These are phyloP conservation scores for Cyclophora punctaria DNA, from an alignment of 2,888 invertebrate species.

Conservation along the genomic window DNA sequence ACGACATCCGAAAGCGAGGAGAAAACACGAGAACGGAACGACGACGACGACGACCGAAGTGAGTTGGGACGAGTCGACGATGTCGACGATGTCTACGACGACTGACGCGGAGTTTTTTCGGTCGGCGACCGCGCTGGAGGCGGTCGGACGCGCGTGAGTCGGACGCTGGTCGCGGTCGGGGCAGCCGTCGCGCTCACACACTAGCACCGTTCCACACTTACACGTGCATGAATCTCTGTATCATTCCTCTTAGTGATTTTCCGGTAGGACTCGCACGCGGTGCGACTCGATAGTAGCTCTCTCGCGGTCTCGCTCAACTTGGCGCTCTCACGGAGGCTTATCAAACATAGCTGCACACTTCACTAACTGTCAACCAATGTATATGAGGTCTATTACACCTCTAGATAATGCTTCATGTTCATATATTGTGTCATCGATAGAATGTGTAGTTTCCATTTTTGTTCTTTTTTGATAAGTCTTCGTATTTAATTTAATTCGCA, in stretches of 20 bases:
- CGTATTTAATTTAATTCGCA: too few relatives aligned
- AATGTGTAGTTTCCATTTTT: too few relatives aligned
- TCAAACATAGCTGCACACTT: too few relatives aligned
- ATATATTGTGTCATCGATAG: too few relatives aligned
- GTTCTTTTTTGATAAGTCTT: too few relatives aligned
- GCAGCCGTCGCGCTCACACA: slow-evolving; percentile 70
- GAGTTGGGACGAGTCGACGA: slow-evolving; percentile 69
- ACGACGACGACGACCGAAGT: slow-evolving; percentile 67
- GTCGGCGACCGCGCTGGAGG: slow-evolving; percentile 73
- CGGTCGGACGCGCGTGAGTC: slow-evolving; percentile 70
- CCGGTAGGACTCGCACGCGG: slow-evolving; percentile 28
- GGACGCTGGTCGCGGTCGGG: slow-evolving; percentile 62
- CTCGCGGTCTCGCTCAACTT: slow-evolving; percentile 26
- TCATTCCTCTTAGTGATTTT: slow-evolving; percentile 44
- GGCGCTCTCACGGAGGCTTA: background rate
- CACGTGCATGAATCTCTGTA: slow-evolving; percentile 56
- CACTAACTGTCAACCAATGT: too few relatives aligned
- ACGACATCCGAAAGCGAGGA: slow-evolving; percentile 72
- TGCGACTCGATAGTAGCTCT: slow-evolving; percentile 45
- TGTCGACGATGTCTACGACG: slow-evolving; percentile 70
- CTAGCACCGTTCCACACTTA: slow-evolving; percentile 70
- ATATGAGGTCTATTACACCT: too few relatives aligned
- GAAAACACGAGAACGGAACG: slow-evolving; percentile 65
- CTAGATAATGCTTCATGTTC: too few relatives aligned
- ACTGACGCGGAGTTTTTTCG: slow-evolving; percentile 74